Base-by-base conservation (phyloP, 2,113 vertebrate species). In the Tragelaphus buxtoni region DNA sequence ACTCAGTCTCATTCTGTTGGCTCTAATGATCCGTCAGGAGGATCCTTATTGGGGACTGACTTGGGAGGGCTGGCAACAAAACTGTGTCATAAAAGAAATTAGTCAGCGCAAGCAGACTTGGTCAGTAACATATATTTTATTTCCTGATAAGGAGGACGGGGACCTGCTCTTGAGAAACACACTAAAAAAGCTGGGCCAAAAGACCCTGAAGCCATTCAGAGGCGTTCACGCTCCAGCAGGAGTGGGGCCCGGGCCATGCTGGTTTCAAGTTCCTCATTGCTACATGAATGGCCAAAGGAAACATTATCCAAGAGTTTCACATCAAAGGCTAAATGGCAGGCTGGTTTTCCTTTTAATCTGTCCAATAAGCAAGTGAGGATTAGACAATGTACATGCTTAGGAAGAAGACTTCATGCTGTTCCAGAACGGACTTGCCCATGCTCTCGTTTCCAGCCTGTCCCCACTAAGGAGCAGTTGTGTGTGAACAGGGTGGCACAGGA, bases 251-350 rank as follows among this genome's bases (percentile, higher is more conserved):
- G 0, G 56, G 86, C 55, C 90, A 81, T 42, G 53, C 17, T 88
- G 97, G 97, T 92, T 85, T 93, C 92, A 60, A 80, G 93, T 81
- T 98, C 96, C 96, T 96, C 93, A 96, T 97, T 51, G 76, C 96
- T 98, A 95, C 97, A 96, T 98, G 98, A 98, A 98, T 98, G 98
- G 98, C 98, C 98, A 98, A 97, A 98, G 97, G 98, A 98, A 98
- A 99, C 98, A 98, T 98, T 98, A 98, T 98, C 98, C 98, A 95
- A 98, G 98, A 98, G 88, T 98, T 98, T 97, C 97, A 99, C 98
- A 98, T 99, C 98, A 98, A 99, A 99, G 98, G 93, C 98, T 80
- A 82, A 95, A 93, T 0, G 84, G 97, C 98, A 98, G 97, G 97
- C 97, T 95, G 96, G 94, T 26, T 93, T 97, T 96, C 97, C 98